Conservation (phyloP, 23 tunicate genomes). For the Oikopleura dioica region DNA sequence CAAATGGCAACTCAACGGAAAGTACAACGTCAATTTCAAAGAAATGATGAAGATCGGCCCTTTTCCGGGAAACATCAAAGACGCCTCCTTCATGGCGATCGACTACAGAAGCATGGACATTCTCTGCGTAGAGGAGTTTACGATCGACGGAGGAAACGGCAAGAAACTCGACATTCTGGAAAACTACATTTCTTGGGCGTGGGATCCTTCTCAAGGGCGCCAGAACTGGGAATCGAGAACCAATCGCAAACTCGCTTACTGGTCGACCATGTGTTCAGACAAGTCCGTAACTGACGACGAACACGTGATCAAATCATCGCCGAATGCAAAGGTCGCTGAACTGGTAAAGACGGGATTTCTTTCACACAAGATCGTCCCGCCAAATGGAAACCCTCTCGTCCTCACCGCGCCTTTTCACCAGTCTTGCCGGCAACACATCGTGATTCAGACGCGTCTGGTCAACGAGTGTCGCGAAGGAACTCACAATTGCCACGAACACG, state of each 20-base stretch:
- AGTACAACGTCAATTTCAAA: not conserved
- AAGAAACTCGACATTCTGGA: not conserved
- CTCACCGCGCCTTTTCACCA: conserved; percentile 9
- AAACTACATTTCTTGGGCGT: not conserved
- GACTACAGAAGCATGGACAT: not conserved
- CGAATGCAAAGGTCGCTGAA: no score
- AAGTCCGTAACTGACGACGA: not conserved
- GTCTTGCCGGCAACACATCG: not conserved
- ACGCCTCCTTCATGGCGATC: not conserved
- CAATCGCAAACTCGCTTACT: not conserved
- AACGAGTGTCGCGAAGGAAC: not conserved
- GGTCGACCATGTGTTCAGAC: not conserved
- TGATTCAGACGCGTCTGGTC: not conserved
- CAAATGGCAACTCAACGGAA: not conserved
- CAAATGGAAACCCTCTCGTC: no score
- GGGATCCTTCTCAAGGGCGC: not conserved
- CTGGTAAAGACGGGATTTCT: no score
- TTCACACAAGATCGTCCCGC: no score
- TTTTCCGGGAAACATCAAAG: not conserved
- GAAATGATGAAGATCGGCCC: not conserved
- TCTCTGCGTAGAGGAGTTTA: not conserved
- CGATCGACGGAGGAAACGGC: not conserved
- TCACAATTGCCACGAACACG: not conserved
- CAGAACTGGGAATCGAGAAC: not conserved
- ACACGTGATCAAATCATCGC: no score